These are phyloP conservation scores for Amitus sp. DNA, from an alignment of 2,888 invertebrate species.

Conservation along the genomic window DNA sequence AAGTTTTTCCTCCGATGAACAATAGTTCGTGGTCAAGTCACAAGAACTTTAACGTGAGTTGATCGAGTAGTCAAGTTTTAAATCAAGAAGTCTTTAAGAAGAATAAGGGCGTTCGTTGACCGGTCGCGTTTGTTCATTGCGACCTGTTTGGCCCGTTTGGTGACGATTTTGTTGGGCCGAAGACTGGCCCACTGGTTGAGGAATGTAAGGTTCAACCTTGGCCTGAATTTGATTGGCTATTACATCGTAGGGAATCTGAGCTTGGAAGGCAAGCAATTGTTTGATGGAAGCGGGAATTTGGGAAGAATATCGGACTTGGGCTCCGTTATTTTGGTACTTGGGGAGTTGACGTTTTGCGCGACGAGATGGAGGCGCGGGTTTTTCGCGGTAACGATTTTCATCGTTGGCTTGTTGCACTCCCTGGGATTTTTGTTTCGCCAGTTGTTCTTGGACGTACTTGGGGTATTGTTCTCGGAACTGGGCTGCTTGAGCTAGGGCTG, in stretches of 20 bases:
- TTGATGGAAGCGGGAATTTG: conserved; percentile 54
- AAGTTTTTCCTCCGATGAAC: too few relatives aligned
- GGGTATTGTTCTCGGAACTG: conserved; percentile 45
- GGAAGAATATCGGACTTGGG: conserved; percentile 52
- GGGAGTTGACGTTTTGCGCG: conserved; percentile 48
- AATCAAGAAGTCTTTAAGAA: too few relatives aligned
- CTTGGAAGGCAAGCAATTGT: conserved; percentile 55
- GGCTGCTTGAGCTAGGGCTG: conserved; percentile 43
- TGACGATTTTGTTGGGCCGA: conserved; percentile 33
- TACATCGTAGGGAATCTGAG: conserved; percentile 59
- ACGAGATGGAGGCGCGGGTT: conserved; percentile 45
- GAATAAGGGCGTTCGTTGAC: conserved; percentile 54
- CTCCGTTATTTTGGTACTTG: conserved; percentile 47
- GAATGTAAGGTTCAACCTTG: conserved; percentile 56
- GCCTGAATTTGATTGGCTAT: conserved; percentile 57
- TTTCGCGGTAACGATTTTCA: conserved; percentile 46
- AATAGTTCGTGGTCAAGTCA: too few relatives aligned
- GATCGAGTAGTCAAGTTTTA: too few relatives aligned
- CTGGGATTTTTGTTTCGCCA: conserved; percentile 33
- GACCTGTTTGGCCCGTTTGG: conserved; percentile 26
- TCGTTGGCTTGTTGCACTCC: conserved; percentile 35
- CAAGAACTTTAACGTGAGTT: too few relatives aligned
- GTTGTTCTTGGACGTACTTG: conserved; percentile 39
- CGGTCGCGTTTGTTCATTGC: conserved; percentile 43
- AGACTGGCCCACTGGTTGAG: conserved; percentile 50